Conservation (phyloP, 2,888 invertebrate species). For the Acronicta alni region DNA sequence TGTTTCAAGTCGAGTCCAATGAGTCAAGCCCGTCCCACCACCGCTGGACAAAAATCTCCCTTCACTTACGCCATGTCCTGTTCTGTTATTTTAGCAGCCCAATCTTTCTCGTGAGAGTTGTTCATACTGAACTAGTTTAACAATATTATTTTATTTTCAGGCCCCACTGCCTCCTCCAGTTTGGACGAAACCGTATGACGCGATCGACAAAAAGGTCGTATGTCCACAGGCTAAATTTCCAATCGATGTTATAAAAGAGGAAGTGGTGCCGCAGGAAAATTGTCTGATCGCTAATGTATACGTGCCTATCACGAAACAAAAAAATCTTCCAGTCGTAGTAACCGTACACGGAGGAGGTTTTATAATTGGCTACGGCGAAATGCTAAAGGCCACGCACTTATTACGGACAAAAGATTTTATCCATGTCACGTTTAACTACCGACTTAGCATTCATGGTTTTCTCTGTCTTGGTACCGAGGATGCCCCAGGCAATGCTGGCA, state of each 20-base stretch:
- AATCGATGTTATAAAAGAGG: not conserved
- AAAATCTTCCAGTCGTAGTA: slow-evolving; percentile 61
- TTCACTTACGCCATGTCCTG: no score
- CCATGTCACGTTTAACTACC: slow-evolving; percentile 61
- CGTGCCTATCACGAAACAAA: slow-evolving; percentile 66
- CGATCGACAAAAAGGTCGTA: slow-evolving; percentile 55
- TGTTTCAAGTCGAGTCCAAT: no score
- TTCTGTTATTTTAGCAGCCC: no score
- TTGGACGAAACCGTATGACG: slow-evolving; percentile 59
- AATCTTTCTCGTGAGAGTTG: no score
- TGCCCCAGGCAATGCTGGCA: slow-evolving; percentile 67
- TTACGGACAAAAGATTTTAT: slow-evolving; percentile 54
- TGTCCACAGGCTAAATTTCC: slow-evolving; percentile 57
- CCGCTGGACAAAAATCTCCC: no score
- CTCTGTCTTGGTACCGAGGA: slow-evolving; percentile 63
- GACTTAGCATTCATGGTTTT: slow-evolving; percentile 61
- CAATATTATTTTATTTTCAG: slow-evolving; percentile 55
- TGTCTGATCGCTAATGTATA: slow-evolving; percentile 75
- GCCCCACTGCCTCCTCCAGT: slow-evolving; percentile 63
- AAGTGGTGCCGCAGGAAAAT: slow-evolving; percentile 59
- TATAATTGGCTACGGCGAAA: slow-evolving; percentile 49
- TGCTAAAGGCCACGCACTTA: slow-evolving; percentile 31
- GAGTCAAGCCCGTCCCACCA: no score
- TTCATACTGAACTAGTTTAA: no score
- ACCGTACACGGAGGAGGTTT: slow-evolving; percentile 65